phyloP scores from a whole-genome alignment of 2,113 vertebrate genomes.

The Gymnorhina tibicen region DNA sequence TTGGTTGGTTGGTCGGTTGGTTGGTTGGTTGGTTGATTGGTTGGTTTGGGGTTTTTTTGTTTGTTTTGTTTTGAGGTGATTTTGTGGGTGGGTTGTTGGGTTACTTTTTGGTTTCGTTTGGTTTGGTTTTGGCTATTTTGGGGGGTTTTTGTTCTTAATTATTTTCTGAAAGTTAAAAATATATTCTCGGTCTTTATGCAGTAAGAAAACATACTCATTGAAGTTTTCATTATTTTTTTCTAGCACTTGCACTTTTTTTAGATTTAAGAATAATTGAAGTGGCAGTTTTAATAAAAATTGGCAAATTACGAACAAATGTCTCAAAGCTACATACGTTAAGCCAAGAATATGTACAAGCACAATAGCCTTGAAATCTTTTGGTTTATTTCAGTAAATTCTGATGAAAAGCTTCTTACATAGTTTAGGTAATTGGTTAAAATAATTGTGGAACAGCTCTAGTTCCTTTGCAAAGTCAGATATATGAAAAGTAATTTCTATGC shows the following conservation, averaged over 20 bases:
- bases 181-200: not conserved
- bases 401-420: not conserved
- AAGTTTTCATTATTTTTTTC: not conserved
- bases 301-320: not conserved
- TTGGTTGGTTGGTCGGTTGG: no score
- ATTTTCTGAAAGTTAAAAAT: not conserved
- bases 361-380: not conserved
- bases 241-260: not conserved
- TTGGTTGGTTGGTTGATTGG: not conserved
- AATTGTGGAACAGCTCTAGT: not conserved
- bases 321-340: not conserved
- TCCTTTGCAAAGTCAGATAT: not conserved
- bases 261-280: not conserved
- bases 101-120: no score
- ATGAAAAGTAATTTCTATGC: not conserved
- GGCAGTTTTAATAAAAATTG: not conserved
- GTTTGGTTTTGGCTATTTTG: not conserved
- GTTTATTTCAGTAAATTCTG: not conserved
- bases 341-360: not conserved
- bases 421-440: not conserved
- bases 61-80: not conserved
- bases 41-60: not conserved
- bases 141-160: not conserved
- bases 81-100: no score
- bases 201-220: not conserved